Percentiles rank a stretch among this genome's conserved stretches.
These are phyloP conservation scores for Exocentrus adspersus DNA, from an alignment of 2,888 invertebrate species.

Conservation along the genomic window DNA sequence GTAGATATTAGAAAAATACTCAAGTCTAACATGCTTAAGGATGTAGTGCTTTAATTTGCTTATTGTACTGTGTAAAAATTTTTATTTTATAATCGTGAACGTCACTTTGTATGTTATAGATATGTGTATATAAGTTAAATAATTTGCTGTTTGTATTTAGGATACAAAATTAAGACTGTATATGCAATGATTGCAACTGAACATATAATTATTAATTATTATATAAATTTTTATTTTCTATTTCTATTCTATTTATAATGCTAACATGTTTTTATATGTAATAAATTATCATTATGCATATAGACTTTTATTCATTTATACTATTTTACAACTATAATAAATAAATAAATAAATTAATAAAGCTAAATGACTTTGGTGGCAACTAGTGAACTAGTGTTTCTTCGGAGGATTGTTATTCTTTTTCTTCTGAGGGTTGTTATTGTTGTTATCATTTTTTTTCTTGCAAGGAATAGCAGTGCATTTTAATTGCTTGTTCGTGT, in stretches of 20 bases:
- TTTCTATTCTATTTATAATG: constrained; percentile 51
- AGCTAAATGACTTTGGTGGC: constrained; percentile 51
- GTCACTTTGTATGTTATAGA: constrained; percentile 51
- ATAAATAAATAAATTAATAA: constrained; percentile 50
- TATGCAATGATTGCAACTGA: constrained; percentile 54
- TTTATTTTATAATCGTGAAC: constrained; percentile 51
- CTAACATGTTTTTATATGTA: constrained; percentile 55
- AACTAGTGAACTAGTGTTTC: constrained; percentile 46
- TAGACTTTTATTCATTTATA: constrained; percentile 33
- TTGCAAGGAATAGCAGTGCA: constrained; percentile 61
- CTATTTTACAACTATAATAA: constrained; percentile 35
- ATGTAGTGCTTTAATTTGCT: constrained; percentile 49
- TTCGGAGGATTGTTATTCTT: constrained; percentile 47
- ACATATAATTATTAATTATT: constrained; percentile 56
- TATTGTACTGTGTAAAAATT: constrained; percentile 49
- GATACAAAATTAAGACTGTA: constrained; percentile 60
- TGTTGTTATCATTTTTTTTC: constrained; percentile 44
- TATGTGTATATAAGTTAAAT: constrained; percentile 51
- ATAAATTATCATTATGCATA: constrained; percentile 52
- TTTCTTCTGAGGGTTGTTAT: constrained; percentile 33
- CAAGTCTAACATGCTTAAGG: constrained; percentile 47
- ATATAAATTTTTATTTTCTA: constrained; percentile 50
- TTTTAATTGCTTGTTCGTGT: constrained; percentile 56
- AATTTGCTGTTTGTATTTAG: constrained; percentile 53
- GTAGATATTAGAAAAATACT: constrained; percentile 37